These are phyloP conservation scores for Sebastes cheni DNA, from an alignment of 2,797 vertebrate genomes.

Conservation along the genomic window DNA sequence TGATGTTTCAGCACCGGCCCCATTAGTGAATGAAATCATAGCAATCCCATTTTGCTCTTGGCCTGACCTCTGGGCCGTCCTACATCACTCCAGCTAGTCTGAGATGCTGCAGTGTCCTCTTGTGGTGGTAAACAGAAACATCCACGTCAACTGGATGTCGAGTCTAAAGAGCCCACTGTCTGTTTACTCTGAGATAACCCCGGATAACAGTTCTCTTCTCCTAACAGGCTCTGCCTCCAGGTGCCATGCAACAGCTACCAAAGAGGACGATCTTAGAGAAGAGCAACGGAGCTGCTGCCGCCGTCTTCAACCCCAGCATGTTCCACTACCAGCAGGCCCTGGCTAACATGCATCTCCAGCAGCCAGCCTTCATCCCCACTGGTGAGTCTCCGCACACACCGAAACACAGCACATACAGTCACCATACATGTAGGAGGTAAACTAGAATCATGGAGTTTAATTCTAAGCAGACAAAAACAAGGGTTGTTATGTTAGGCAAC, in stretches of 20 bases:
- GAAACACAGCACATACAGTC: background rate
- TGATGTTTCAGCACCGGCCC: background rate
- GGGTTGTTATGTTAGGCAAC: background rate
- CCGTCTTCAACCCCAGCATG: conserved; percentile 94
- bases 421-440: background rate
- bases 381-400: conserved; percentile 83
- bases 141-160: background rate
- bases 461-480: background rate
- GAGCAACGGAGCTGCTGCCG: conserved; percentile 88
- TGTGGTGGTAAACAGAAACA: conserved; percentile 49
- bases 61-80: conserved; percentile 43
- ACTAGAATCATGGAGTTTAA: background rate
- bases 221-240: conserved; percentile 88
- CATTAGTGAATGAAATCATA: conserved; percentile 48
- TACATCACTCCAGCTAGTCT: conserved; percentile 7
- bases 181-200: background rate
- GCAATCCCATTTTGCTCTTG: conserved; percentile 49
- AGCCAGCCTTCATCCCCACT: conserved; percentile 91
- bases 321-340: conserved; percentile 98
- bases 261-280: conserved; percentile 95
- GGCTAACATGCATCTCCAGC: conserved; percentile 97
- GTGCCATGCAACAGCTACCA: conserved; percentile 92
- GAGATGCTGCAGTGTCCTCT: conserved; percentile 61
- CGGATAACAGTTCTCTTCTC: background rate
- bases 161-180: background rate